Base-by-base conservation (phyloP, 1,140 invertebrate species). In the Potamilus streckersoni region DNA sequence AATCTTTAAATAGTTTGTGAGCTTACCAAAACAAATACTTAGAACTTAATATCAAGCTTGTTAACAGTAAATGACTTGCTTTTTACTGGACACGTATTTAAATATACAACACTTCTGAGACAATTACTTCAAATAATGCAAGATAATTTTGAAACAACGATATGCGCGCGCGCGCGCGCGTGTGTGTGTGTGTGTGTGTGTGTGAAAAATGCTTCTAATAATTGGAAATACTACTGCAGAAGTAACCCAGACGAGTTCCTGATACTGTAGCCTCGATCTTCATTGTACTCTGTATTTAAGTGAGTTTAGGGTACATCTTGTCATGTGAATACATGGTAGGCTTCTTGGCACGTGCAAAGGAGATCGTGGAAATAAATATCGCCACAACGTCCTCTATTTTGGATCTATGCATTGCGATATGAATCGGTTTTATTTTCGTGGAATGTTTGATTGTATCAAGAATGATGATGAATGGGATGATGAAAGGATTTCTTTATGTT, bases 271-370 rank as follows among this genome's bases (percentile, higher is more conserved):
- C 78, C 27, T 38, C 74, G 2, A n/a, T 79, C 23, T 31, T 68
- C 11, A 61, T 79, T 17, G 67, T 58, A 20, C 27, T 71, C n/a
- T 73, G 73, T 60, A 56, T 79, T 11, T 31, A 75, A 16, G 69
- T 72, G 57, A 61, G 14, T 67, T 60, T 76, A n/a, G 73, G 78
- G 12, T 69, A 62, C 23, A 55, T 72, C 15, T 31, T 79, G 17
- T 73, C 78, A n/a, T 57, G 78, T 8, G 73, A 60, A 8, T 76
- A 68, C n/a, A 55, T 19, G 13, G 75, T 79, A 23, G 69, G 76
- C 60, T 20, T 73, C 4, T 57, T 56, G 58, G 73, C 78, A 20
- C 27, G 78, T 38, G 73, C 74, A 59, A 79, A 75, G 78, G 78
- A 79, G 65, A 60, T n/a, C 0, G 68, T 79, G 19, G 78, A 75